Percentiles rank a stretch among this genome's conserved stretches.
Conservation (phyloP, 2,113 vertebrate species). For the Mus musculus region GRCm39 chr1:33245001-33245500, state of each 20-base stretch:
- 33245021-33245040: conserved; percentile 48
- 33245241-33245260: background rate
- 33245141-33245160: background rate
- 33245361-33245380: background rate
- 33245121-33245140: background rate
- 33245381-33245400: background rate
- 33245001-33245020: conserved; percentile 68
- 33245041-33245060: conserved; percentile 47
- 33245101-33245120: conserved; percentile 4
- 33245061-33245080: conserved; percentile 31
- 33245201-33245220: too few relatives aligned
- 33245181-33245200: background rate
- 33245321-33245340: background rate
- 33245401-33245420: background rate
- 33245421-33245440: background rate
- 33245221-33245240: background rate
- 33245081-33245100: conserved; percentile 48
- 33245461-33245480: background rate
- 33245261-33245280: background rate
- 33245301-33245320: background rate
- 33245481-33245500: background rate
- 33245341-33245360: background rate
- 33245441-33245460: background rate
- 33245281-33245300: background rate
- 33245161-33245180: conserved; percentile 10